Base-by-base conservation (phyloP, 2,888 invertebrate species). In the Nephrocerus scutellatus region DNA sequence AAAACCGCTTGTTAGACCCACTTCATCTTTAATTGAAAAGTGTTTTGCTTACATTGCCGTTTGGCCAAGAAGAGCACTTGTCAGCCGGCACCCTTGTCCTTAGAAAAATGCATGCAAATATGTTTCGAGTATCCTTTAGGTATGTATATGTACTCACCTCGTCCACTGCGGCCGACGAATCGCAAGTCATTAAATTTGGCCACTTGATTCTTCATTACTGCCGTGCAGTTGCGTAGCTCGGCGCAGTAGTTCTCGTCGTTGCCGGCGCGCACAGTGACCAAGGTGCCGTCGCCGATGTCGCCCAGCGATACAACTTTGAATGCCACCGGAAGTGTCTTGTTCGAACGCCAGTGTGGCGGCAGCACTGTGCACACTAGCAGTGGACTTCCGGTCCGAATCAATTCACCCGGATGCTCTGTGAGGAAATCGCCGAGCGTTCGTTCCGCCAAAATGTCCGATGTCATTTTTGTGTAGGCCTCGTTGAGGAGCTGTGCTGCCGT, bases 211-310 rank as follows among this genome's bases (percentile, higher is more conserved):
- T 95, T 95, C 87, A 97, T 92, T 60, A 93, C 83, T 21, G 97
- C 92, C 35, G 90, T 88, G 55, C 85, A 86, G 72, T 98, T 98
- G 60, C 93, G 72, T 54, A 96, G 70, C 68, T 98, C 97, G 25
- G 92, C 96, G 64, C 90, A 92, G 67, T 83, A 92, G 72, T 96
- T 97, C 71, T 98, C 97, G 60, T 98, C 97, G 71, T 98, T 98
- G 14, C 97, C 97, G 13, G 96, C 97, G 26, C 88, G 74, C 24
- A 98, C 89, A 7, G 90, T 90, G 50, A 98, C 96, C 71, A 90
- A 75, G 22, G 97, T 98, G 2, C 96, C 96, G 65, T 98, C 96
- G 54, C 86, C 84, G 14, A 97, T 84, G 56, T 95, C 95, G 8
- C 93, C 91, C 37, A 96, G 72, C 5, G 93, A 88, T 39, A 95